Evolutionary conservation across 2,888 invertebrate genomes (phyloP).

Genomic region (Marasmarcha lunaedactyla): DNA sequence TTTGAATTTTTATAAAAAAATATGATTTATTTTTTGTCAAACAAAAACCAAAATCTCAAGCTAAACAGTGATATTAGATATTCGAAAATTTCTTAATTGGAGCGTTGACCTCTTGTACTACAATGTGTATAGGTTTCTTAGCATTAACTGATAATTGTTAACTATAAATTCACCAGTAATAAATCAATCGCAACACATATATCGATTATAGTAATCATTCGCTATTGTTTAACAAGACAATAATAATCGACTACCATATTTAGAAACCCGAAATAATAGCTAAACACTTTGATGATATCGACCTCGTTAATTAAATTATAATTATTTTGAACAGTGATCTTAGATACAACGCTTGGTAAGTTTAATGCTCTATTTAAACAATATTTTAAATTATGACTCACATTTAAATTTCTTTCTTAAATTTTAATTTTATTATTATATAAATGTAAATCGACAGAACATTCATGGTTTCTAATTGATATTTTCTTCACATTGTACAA

Average conservation of each 20-base stretch:
- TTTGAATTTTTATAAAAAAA: neutral
- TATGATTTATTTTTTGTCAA: neutral
- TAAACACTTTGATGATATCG: slow-evolving; percentile 22
- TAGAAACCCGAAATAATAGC: slow-evolving; percentile 35
- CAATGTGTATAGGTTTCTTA: neutral
- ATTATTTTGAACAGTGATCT: no score
- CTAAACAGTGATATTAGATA: neutral
- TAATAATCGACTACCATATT: slow-evolving; percentile 26
- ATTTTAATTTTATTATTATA: no score
- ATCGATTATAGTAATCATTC: neutral
- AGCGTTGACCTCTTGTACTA: neutral
- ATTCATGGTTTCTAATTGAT: no score
- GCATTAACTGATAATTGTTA: neutral
- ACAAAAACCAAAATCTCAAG: no score
- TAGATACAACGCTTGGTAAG: no score
- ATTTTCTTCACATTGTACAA: no score
- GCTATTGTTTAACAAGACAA: slow-evolving; percentile 25
- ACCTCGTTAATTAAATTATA: neutral
- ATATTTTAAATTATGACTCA: no score
- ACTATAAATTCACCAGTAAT: neutral
- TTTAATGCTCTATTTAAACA: no score
- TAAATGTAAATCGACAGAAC: no score
- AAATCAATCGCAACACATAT: neutral
- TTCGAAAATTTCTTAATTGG: neutral
- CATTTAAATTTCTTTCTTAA: no score